phyloP scores from a whole-genome alignment of 2,888 invertebrate species.

The Agapostemon virescens region DNA sequence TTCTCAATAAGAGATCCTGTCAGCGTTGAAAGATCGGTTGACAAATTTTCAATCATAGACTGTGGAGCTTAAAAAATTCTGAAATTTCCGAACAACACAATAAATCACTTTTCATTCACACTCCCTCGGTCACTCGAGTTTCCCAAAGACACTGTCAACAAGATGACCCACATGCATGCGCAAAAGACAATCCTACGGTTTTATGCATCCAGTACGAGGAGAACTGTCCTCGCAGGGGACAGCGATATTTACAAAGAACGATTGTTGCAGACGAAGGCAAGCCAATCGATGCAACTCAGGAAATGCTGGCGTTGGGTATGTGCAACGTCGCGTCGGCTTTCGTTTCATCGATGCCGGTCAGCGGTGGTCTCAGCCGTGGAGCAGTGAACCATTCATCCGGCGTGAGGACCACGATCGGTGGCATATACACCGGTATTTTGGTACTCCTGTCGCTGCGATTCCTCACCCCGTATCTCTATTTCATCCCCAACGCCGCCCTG shows the following conservation, averaged over 20 bases:
- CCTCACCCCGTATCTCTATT: constrained; percentile 85
- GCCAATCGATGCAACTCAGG: constrained; percentile 86
- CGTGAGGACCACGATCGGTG: constrained; percentile 86
- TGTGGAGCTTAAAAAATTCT: too few species aligned
- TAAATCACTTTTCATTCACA: too few species aligned
- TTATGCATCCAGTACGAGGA: too few species aligned
- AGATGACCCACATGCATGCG: too few species aligned
- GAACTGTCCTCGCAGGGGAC: neutral
- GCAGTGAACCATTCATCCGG: constrained; percentile 88
- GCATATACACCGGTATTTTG: constrained; percentile 84
- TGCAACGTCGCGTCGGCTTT: constrained; percentile 87
- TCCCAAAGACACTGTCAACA: too few species aligned
- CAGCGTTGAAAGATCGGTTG: too few species aligned
- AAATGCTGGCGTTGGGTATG: constrained; percentile 85
- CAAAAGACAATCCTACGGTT: too few species aligned
- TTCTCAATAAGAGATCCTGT: too few species aligned
- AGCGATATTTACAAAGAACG: neutral
- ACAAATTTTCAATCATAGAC: too few species aligned
- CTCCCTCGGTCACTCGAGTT: too few species aligned
- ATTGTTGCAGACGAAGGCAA: constrained; percentile 82
- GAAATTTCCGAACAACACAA: too few species aligned
- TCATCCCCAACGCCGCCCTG: constrained; percentile 85
- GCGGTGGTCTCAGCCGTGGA: constrained; percentile 84
- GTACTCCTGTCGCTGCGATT: constrained; percentile 83
- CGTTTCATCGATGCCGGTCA: constrained; percentile 86